phyloP scores from a whole-genome alignment of 2,113 vertebrate species.

The Microcebus lehilahytsara region DNA sequence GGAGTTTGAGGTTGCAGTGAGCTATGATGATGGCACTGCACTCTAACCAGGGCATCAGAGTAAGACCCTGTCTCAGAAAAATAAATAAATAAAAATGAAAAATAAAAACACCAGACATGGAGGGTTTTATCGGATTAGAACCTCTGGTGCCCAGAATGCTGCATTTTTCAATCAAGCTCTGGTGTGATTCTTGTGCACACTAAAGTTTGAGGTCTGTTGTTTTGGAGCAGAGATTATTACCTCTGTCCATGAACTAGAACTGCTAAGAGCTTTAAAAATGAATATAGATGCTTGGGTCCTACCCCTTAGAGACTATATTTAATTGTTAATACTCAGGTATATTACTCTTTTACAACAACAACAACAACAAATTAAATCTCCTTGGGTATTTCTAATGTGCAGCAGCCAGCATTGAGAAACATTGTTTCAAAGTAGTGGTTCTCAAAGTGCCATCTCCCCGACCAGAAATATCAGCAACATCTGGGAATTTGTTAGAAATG shows the following conservation, averaged over 20 bases:
- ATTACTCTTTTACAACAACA: background rate
- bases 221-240: background rate
- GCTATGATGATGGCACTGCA: too few species aligned
- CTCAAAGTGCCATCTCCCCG: background rate
- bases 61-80: too few species aligned
- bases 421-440: background rate
- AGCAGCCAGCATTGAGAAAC: background rate
- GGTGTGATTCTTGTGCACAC: background rate
- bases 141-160: slow-evolving; percentile 1
- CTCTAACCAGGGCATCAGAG: too few species aligned
- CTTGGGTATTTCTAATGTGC: background rate
- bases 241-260: background rate
- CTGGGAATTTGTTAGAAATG: background rate
- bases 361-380: too few species aligned
- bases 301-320: background rate
- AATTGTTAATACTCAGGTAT: background rate
- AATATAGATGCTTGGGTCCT: background rate
- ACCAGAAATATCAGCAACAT: background rate
- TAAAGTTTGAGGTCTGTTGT: background rate
- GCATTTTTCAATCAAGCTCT: background rate
- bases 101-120: background rate
- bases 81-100: too few species aligned
- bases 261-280: background rate
- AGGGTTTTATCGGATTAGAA: background rate
- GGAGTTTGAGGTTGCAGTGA: too few species aligned